Conservation (phyloP, 2,888 invertebrate species). For the Eucera pruinosa region DNA sequence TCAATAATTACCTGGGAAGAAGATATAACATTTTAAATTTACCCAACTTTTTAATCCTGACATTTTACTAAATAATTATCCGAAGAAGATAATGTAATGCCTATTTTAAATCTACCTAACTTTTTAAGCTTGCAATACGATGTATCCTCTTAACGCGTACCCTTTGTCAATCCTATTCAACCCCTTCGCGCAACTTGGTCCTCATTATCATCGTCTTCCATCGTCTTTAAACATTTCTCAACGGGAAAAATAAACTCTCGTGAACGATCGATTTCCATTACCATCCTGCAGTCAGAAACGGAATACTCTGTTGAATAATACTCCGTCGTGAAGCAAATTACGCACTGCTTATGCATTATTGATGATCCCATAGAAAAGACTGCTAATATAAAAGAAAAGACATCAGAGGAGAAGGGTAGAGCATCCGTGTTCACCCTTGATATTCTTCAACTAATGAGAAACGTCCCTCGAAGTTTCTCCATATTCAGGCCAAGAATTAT, state of each 20-base stretch:
- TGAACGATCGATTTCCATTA: slow-evolving; percentile 25
- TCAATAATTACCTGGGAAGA: too few species aligned
- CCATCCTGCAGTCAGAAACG: neutral
- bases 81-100: too few species aligned
- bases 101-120: too few species aligned
- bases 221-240: slow-evolving; percentile 6
- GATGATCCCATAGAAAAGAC: neutral
- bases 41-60: too few species aligned
- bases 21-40: too few species aligned
- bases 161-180: neutral
- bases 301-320: slow-evolving; percentile 7
- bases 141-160: neutral
- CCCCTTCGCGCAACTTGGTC: neutral
- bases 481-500: slow-evolving; percentile 13
- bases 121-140: too few species aligned
- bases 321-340: neutral
- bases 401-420: too few species aligned
- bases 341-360: slow-evolving; percentile 21
- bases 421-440: neutral
- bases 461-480: slow-evolving; percentile 1
- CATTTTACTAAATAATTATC: too few species aligned
- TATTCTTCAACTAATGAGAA: slow-evolving; percentile 6
- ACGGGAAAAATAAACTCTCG: neutral
- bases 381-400: neutral
- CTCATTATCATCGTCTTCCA: neutral